Conservation (phyloP, 2,113 vertebrate genomes). For the Gasterosteus nipponicus region DNA sequence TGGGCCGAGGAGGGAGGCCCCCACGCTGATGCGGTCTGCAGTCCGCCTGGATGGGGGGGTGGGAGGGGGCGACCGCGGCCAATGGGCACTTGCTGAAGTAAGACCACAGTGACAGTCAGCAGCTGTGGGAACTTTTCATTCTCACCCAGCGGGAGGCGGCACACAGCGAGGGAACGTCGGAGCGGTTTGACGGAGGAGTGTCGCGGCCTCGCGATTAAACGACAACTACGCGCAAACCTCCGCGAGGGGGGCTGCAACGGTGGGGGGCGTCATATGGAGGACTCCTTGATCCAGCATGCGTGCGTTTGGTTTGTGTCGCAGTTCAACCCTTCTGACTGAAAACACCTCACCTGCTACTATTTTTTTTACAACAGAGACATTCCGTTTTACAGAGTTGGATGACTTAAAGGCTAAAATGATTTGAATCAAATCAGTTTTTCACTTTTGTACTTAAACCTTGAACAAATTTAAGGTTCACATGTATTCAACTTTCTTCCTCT, state of each 20-base stretch:
- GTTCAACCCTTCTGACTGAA: conserved; percentile 5
- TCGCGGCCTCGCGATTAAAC: conserved; percentile 65
- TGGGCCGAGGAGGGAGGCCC: conserved; percentile 55
- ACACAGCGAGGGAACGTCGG: conserved; percentile 52
- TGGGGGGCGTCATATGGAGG: conserved; percentile 45
- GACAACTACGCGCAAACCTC: conserved; percentile 63
- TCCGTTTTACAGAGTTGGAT: not conserved
- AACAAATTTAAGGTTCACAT: not conserved
- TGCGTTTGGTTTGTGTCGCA: conserved; percentile 23
- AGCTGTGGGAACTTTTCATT: conserved; percentile 78
- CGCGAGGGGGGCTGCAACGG: conserved; percentile 29
- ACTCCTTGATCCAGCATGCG: conserved; percentile 39
- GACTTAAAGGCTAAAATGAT: not conserved
- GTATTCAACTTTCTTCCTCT: not conserved
- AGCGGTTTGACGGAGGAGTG: conserved; percentile 73
- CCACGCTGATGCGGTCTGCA: conserved; percentile 66
- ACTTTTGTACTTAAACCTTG: not conserved
- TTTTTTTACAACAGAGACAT: not conserved
- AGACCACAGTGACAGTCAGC: conserved; percentile 77
- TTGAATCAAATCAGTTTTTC: not conserved
- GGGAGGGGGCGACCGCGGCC: conserved; percentile 52
- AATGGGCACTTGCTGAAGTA: conserved; percentile 70
- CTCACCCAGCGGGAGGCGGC: conserved; percentile 62
- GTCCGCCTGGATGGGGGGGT: conserved; percentile 68
- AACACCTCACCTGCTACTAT: not conserved